Evolutionary conservation across 2,888 invertebrate species (phyloP), one percentile per base, ranked within the genome.

Genomic region (Cantharis rustica): DNA sequence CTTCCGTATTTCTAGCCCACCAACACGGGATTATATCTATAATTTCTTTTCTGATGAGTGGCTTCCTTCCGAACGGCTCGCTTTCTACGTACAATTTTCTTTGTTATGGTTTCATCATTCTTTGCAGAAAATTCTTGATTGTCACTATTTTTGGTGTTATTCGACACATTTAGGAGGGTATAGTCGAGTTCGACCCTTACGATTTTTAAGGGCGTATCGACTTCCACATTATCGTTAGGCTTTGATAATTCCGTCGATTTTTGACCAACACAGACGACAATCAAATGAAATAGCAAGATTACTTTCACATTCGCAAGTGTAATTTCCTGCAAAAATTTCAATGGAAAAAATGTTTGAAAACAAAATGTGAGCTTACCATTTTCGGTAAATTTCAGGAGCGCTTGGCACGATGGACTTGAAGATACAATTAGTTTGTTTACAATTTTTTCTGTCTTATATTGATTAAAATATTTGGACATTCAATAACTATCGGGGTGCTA

Each of bases 21-120:
- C 16, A 72, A 72, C n/a, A 72, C 64, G 11, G 72, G 72, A 66
- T 72, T 72, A 27, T 66, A 72, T 20, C 66, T 72, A 72, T 64
- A 72, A 66, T 72, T 72, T 72, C 72, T 66, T 64, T 72, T 72
- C 13, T 20, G 13, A 23, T 66, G 64, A n/a, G 16, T 23, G 23
- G n/a, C n/a, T 66, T 66, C 64, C 23, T 16, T 66, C 23, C 16
- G 20, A 72, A 72, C 66, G 15, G n/a, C 23, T 16, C 72, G 64
- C 13, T 72, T 66, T 27, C 66, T 27, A 15, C 72, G 26, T 64
- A 66, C 72, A 16, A 13, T 26, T 31, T 66, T 66, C 13, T 31
- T 27, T 16, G 64, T 66, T 66, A 66, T 66, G 64, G 17, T 66
- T 66, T 20, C 23, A 20, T 66, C 64, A 20, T 20, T 66, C 23